Percentiles rank a stretch among this genome's conserved stretches.
Conservation (phyloP, 2,113 vertebrate genomes). For the Epinephelus lanceolatus region DNA sequence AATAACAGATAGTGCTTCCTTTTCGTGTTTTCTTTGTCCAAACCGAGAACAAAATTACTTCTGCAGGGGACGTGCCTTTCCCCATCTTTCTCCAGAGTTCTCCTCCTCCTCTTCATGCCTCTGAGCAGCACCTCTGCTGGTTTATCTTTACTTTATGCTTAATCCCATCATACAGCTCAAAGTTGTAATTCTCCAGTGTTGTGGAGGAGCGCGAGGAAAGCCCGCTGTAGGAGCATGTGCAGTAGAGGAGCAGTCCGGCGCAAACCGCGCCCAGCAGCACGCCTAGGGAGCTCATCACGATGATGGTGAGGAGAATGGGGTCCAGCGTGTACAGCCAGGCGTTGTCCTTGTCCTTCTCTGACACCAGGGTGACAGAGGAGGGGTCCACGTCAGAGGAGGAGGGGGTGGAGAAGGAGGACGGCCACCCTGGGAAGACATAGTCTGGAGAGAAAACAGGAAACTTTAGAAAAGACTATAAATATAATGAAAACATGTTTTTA, state of each 20-base stretch:
- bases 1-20: slow-evolving; percentile 62
- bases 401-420: slow-evolving; percentile 75
- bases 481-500: neutral
- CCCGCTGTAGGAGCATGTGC: slow-evolving; percentile 94
- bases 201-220: slow-evolving; percentile 96
- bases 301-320: slow-evolving; percentile 98
- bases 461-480: neutral
- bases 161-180: slow-evolving; percentile 96
- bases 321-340: slow-evolving; percentile 96
- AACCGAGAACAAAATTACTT: slow-evolving; percentile 31
- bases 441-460: slow-evolving; percentile 47
- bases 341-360: slow-evolving; percentile 91
- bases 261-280: slow-evolving; percentile 95
- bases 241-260: slow-evolving; percentile 95
- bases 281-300: slow-evolving; percentile 97
- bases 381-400: slow-evolving; percentile 78
- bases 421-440: slow-evolving; percentile 78
- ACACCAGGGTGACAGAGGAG: slow-evolving; percentile 84
- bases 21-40: slow-evolving; percentile 51
- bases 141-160: slow-evolving; percentile 99
- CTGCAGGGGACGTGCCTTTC: slow-evolving; percentile 3
- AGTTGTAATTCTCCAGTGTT: slow-evolving; percentile 98
- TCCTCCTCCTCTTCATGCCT: slow-evolving; percentile 87
- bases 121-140: slow-evolving; percentile 98
- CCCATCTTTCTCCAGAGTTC: neutral